phyloP scores from a whole-genome alignment of 2,113 vertebrate genomes.

The Todiramphus saurophagus region DNA sequence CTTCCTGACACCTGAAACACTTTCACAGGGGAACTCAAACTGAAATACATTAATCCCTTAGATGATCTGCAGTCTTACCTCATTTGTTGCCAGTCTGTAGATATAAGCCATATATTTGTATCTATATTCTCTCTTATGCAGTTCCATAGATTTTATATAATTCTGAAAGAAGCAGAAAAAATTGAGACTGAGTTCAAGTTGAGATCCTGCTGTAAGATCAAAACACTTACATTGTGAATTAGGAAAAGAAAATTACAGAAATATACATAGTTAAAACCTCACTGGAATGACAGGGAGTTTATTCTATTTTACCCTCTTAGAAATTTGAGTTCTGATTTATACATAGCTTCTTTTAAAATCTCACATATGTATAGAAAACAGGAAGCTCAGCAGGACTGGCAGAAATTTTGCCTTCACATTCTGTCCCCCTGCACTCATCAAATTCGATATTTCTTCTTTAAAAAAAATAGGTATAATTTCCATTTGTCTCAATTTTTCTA shows the following conservation, averaged over 20 bases:
- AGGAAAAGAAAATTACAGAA: background rate
- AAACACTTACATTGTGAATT: background rate
- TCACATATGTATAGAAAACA: background rate
- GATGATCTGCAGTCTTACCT: background rate
- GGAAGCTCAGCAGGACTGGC: background rate
- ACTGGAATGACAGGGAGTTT: background rate
- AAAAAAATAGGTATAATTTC: background rate
- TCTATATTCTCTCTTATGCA: background rate
- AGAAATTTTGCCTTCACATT: background rate
- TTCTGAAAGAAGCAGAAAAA: background rate
- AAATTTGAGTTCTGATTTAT: background rate
- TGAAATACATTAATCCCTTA: background rate
- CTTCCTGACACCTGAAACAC: background rate
- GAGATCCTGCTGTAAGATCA: background rate
- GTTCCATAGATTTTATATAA: background rate
- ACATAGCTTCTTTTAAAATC: background rate
- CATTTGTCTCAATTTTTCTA: background rate
- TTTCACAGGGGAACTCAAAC: background rate
- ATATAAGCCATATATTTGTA: background rate
- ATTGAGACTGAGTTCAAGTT: background rate
- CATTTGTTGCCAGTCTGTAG: background rate
- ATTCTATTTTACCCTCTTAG: background rate
- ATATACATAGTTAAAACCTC: background rate
- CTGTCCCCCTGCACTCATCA: accelerated
- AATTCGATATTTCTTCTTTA: background rate